Evolutionary conservation across 2,797 vertebrate genomes (phyloP).

Genomic region (Gymnodraco acuticeps): DNA sequence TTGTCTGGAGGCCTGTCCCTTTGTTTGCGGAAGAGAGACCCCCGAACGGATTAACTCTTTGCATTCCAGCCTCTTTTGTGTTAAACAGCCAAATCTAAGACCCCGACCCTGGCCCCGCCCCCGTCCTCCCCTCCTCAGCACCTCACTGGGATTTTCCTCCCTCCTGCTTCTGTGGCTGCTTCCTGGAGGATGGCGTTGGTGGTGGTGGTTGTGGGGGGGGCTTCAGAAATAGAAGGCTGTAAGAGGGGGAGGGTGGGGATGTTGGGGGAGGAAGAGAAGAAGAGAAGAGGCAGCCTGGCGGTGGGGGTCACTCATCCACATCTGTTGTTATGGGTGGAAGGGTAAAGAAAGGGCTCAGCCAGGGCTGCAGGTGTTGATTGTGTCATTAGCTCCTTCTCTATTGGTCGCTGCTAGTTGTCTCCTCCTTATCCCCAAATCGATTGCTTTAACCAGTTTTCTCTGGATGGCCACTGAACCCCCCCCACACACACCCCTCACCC

Average conservation of each 20-base stretch:
- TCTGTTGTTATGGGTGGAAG: constrained; percentile 78
- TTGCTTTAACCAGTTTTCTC: constrained; percentile 80
- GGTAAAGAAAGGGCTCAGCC: constrained; percentile 76
- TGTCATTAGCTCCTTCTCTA: constrained; percentile 81
- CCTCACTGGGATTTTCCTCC: constrained; percentile 60
- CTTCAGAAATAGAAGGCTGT: constrained; percentile 55
- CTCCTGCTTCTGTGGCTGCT: constrained; percentile 65
- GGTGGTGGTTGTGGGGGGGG: constrained; percentile 8
- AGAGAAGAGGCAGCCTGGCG: constrained; percentile 38
- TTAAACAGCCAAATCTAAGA: constrained; percentile 87
- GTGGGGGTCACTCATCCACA: constrained; percentile 82
- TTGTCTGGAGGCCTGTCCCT: constrained; percentile 87
- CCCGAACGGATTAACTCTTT: constrained; percentile 88
- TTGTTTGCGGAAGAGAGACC: constrained; percentile 88
- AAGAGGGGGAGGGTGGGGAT: constrained; percentile 27
- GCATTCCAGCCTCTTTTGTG: constrained; percentile 87
- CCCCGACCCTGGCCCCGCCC: constrained; percentile 62
- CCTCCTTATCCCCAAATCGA: constrained; percentile 77
- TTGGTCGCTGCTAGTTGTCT: constrained; percentile 75
- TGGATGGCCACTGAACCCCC: constrained; percentile 57
- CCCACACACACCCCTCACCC: background rate
- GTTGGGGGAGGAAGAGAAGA: constrained; percentile 30
- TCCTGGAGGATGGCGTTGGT: constrained; percentile 72
- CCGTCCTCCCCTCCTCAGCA: constrained; percentile 54
- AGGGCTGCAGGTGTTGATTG: constrained; percentile 84